Evolutionary conservation across 2,113 vertebrate species (phyloP), one percentile per base, ranked within the genome.

Genomic region (Excalfactoria chinensis): DNA sequence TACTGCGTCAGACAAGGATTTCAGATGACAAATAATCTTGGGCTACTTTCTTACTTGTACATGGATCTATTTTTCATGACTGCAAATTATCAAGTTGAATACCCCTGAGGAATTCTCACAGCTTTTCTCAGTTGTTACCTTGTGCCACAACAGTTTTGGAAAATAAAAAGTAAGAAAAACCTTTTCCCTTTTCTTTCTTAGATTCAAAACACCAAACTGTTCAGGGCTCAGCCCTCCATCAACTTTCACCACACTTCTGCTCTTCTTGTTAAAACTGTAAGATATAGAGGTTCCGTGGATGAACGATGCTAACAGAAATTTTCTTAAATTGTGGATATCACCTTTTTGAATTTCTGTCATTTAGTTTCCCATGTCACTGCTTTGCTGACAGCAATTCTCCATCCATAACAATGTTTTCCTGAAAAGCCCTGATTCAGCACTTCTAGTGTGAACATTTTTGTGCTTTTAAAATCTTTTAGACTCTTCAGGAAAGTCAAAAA

Each of bases 381-480:
- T 88, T 86, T 82, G 22, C 49, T 87, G 59, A 53, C n/a, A 88
- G 35, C 35, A 80, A 55, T 51, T 70, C 51, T 82, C 49, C 41
- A 83, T 51, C 74, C 49, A 43, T 40, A 72, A 46, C 30, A 68
- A 53, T 32, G 30, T 63, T 75, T 93, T 95, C 64, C 59, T 76
- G 22, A 85, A 85, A 37, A 85, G 26, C 6, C 58, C 51, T 90
- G 73, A 55, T 75, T 81, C 58, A 93, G 60, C 67, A 67, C 8
- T 76, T 92, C 48, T 34, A 37, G n/a, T 28, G 41, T 70, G 49
- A 86, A 66, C 17, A 28, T 44, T 53, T 77, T 63, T 34, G 7
- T 34, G 79, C 46, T 92, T 28, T 63, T 41, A 87, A 89, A 92
- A 82, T 59, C 81, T 93, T 93, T 95, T 83, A 93, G 25, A 60